Evolutionary conservation across 2,797 vertebrate genomes (phyloP), one percentile per base, ranked within the genome.

Genomic region (Poeciliopsis turneri): DNA sequence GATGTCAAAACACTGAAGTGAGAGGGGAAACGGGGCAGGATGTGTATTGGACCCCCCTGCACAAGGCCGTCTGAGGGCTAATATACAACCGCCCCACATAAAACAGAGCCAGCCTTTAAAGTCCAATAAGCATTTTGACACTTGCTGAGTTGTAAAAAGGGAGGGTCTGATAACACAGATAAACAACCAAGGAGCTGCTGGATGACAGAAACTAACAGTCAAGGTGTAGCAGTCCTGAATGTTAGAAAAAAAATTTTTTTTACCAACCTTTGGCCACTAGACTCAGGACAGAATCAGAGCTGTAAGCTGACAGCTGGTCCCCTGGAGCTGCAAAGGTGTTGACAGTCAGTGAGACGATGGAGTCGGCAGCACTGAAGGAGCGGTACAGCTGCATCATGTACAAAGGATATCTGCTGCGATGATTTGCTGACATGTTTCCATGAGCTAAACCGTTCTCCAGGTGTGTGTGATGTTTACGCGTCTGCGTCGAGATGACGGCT

Each of bases 351-450:
- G 84, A 82, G 25, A 41, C 84, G 51, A 39, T 80, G 53, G 77
- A 83, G 36, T 92, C 89, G 0, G 83, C 78, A 0, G 74, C 72
- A 78, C 61, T 90, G 84, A 96, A 94, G 74, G 95, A 88, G 78
- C 93, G 94, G 84, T 97, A 97, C 59, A 97, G 93, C 87, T 97
- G 96, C 96, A 97, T 95, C 97, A 97, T 97, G 92, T 96, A 97
- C 45, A 86, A 88, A 12, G 94, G 96, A 80, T 92, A 96, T 76
- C 91, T 88, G 73, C 83, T 85, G 28, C 55, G 84, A 41, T 86
- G 85, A 74, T 51, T 73, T 1, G 53, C 23, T 0, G 92, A 89
- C 36, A 83, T 66, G 73, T 93, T 92, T 81, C 78, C 75, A 7
- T 78, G 75, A n/a, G 46, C 85, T n/a, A 41, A 84, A 69, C 57